A percentile compares a stretch with the other conserved stretches of the same genome.
phyloP scores from a whole-genome alignment of 2,797 vertebrate species.

The Knipowitschia caucasica region DNA sequence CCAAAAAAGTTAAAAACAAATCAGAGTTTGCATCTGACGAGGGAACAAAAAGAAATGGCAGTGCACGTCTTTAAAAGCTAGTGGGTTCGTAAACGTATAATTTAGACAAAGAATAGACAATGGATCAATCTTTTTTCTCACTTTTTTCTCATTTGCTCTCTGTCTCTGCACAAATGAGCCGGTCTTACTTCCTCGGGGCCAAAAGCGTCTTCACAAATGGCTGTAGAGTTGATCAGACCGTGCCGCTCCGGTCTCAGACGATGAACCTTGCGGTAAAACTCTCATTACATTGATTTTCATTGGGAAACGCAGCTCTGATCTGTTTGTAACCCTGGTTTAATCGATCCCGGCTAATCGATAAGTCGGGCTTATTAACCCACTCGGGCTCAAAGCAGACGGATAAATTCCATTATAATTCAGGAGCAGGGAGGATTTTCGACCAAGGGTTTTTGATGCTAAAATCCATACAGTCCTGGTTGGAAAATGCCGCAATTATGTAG shows the following conservation, averaged over 20 bases:
- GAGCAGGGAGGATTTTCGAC: not conserved
- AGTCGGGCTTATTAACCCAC: constrained; percentile 2
- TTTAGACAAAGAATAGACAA: too few species aligned
- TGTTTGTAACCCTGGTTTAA: constrained; percentile 8
- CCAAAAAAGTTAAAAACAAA: too few species aligned
- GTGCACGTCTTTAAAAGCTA: too few species aligned
- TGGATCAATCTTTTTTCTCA: too few species aligned
- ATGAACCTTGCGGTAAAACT: not conserved
- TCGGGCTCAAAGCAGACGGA: constrained; percentile 1
- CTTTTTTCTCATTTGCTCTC: not conserved
- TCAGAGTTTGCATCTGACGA: too few species aligned
- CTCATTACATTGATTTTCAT: constrained; percentile 1
- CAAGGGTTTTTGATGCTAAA: not conserved
- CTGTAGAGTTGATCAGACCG: not conserved
- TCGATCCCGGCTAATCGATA: constrained; percentile 2
- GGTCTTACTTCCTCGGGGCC: not conserved
- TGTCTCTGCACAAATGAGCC: not conserved
- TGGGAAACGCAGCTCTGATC: not conserved
- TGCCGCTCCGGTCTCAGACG: not conserved
- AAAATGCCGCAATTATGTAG: not conserved
- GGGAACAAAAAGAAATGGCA: too few species aligned
- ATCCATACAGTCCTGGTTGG: not conserved
- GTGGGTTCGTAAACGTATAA: too few species aligned
- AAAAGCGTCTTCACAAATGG: not conserved
- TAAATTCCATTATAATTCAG: constrained; percentile 6